phyloP scores from a whole-genome alignment of 2,113 vertebrate genomes.

The Phalacrocorax aristotelis region DNA sequence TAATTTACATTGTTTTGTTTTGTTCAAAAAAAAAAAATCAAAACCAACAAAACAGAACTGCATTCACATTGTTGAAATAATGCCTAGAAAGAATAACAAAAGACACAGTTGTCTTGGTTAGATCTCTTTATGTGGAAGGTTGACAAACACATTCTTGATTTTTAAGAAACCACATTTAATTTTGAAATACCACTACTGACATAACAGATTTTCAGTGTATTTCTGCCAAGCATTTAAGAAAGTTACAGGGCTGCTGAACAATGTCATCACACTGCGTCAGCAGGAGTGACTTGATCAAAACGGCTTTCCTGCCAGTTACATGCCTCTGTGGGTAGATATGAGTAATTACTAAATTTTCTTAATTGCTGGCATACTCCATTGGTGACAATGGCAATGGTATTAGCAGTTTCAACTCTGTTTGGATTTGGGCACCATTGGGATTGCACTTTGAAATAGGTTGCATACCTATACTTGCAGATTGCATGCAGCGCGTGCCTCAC shows the following conservation, averaged over 20 bases:
- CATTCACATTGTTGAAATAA: conserved; percentile 65
- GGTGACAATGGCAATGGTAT: neutral
- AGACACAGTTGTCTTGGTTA: conserved; percentile 73
- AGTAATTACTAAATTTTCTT: neutral
- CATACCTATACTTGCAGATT: neutral
- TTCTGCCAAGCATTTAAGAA: conserved; percentile 38
- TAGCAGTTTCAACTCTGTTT: neutral
- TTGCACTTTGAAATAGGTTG: neutral
- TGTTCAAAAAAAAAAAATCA: neutral
- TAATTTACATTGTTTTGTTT: neutral
- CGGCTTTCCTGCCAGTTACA: neutral
- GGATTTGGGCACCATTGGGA: neutral
- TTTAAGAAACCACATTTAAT: conserved; percentile 52
- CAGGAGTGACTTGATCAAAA: neutral
- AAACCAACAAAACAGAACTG: neutral
- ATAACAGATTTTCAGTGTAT: conserved; percentile 32
- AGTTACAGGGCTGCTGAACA: neutral
- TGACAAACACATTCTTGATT: conserved; percentile 42
- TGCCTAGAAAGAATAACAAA: conserved; percentile 75
- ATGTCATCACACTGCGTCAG: neutral
- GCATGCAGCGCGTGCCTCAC: neutral
- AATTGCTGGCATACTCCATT: neutral
- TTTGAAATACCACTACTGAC: conserved; percentile 35
- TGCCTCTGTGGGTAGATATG: neutral
- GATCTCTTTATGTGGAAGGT: conserved; percentile 24